Evolutionary conservation across 2,797 vertebrate species (phyloP), one percentile per base, ranked within the genome.

Genomic region (Myioborus miniatus): DNA sequence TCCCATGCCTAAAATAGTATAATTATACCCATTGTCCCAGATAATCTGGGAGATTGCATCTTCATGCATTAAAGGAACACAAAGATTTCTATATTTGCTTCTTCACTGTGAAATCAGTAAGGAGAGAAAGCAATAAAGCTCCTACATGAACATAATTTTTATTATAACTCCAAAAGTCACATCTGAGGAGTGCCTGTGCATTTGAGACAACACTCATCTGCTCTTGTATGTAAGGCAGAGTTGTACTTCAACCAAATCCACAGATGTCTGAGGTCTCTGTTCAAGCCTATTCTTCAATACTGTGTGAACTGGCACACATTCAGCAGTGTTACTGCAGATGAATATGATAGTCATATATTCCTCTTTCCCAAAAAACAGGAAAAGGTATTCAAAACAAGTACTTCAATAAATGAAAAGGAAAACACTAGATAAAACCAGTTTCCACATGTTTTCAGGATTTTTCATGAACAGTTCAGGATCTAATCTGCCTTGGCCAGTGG

Each of bases 1-100:
- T 9, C 1, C 2, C 16, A 6, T 10, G 2, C 26, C n/a, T 32
- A 60, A 13, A 49, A 62, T 5, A 0, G 26, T 5, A 2, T 6
- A 13, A 19, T 37, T 52, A 56, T 4, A 41, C 8, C 6, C 24
- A 37, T 6, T 4, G 5, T 20, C 9, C 27, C 34, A 56, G 39
- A 39, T 50, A 15, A 74, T 6, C 8, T 67, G n/a, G 43, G 9
- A 62, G 72, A 70, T 2, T 2, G 8, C 12, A 44, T 3, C 26
- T 62, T 46, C 26, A 34, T 0, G 0, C 34, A 64, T 26, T 59
- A 32, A 69, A 67, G 6, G 20, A 88, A 70, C 6, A 30, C 3
- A 27, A 37, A 19, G 2, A 41, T 13, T 56, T 30, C 53, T 7
- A 1, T 32, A 26, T 44, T 65, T 69, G 8, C 72, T 93, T 65